A percentile compares a stretch with the other conserved stretches of the same genome.
These are phyloP conservation scores for Puma concolor DNA, from an alignment of 2,113 vertebrate genomes.

Conservation along the genomic window DNA sequence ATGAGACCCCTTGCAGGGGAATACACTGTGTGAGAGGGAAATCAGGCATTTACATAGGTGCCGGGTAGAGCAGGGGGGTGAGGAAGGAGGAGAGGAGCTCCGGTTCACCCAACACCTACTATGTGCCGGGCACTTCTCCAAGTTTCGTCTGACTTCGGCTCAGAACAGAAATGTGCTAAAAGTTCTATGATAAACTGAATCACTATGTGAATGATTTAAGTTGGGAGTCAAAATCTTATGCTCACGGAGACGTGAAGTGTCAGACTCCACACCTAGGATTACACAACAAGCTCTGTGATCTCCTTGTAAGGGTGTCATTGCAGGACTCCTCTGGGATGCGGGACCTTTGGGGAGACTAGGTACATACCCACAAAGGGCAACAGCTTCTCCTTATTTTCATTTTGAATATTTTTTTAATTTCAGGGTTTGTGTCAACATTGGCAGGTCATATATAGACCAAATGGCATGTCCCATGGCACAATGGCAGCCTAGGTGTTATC, in stretches of 20 bases:
- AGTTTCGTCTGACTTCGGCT: background rate
- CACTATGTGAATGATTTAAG: background rate
- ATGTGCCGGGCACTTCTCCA: background rate
- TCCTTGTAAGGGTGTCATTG: background rate
- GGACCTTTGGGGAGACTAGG: background rate
- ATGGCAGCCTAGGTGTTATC: background rate
- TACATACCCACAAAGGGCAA: background rate
- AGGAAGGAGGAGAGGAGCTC: background rate
- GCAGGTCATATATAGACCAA: background rate
- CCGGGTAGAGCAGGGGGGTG: background rate
- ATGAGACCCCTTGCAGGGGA: background rate
- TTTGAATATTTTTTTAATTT: slow-evolving; percentile 1
- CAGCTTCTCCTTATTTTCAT: background rate
- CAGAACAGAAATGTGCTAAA: background rate
- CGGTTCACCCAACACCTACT: background rate
- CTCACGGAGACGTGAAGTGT: background rate
- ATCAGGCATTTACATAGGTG: background rate
- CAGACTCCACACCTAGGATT: background rate
- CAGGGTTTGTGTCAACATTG: background rate
- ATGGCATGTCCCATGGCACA: background rate
- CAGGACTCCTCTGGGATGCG: background rate
- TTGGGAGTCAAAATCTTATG: background rate
- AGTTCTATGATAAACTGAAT: background rate
- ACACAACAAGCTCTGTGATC: background rate
- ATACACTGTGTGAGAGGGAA: background rate